phyloP scores from a whole-genome alignment of 2,797 vertebrate genomes.

The Eidolon dupreanum region DNA sequence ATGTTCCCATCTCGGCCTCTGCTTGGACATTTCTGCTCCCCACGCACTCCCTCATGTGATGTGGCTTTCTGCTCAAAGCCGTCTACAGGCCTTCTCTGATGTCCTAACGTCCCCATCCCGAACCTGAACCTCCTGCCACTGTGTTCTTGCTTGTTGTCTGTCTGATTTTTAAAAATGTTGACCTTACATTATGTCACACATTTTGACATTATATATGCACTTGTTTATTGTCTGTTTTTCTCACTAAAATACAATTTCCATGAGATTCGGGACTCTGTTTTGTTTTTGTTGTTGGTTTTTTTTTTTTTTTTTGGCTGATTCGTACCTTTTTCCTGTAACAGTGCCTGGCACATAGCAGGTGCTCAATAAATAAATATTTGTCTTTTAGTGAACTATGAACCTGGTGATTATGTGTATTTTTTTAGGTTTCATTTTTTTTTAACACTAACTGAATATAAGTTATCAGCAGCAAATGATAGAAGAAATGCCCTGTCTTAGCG shows the following conservation, averaged over 20 bases:
- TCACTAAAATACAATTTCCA: neutral
- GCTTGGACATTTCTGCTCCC: neutral
- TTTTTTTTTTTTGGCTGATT: neutral
- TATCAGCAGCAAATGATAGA: neutral
- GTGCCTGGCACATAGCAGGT: neutral
- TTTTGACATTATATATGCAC: neutral
- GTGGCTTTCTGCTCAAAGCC: neutral
- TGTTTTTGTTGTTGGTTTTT: neutral
- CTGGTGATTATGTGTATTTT: neutral
- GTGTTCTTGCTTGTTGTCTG: neutral
- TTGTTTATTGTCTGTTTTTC: neutral
- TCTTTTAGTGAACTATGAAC: neutral
- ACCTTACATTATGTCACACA: neutral
- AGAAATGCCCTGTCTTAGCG: neutral
- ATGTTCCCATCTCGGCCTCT: neutral
- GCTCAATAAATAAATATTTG: fast-evolving
- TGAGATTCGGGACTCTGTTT: too few species aligned
- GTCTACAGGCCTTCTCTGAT: neutral
- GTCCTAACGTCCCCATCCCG: neutral
- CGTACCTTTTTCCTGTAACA: neutral
- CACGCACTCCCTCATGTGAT: too few species aligned
- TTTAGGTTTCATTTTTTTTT: neutral
- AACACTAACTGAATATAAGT: neutral
- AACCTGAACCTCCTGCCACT: neutral
- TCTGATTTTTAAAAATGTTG: neutral